Conservation (phyloP, 2,113 vertebrate species). For the Pycnonotus jocosus region DNA sequence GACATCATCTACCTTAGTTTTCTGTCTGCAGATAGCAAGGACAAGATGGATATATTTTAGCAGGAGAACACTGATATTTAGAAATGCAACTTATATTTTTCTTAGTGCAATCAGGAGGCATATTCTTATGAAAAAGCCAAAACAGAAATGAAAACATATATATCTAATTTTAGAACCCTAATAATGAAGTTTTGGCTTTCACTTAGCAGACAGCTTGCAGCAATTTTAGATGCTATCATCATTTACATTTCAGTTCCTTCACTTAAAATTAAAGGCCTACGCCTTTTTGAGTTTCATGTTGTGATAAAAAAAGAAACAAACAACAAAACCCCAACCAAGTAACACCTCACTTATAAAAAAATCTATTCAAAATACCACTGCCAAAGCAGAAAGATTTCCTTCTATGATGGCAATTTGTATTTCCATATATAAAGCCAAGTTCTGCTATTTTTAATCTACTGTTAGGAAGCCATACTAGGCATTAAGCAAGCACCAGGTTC, state of each 20-base stretch:
- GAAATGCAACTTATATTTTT: not conserved
- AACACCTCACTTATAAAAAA: not conserved
- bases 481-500: not conserved
- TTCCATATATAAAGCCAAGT: slow-evolving; percentile 23
- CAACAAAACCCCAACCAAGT: not conserved
- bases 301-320: not conserved
- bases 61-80: not conserved
- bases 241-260: not conserved
- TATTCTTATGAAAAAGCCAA: rapidly evolving
- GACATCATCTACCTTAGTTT: not conserved
- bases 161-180: not conserved
- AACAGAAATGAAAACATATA: not conserved
- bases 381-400: not conserved
- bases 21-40: not conserved
- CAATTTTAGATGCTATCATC: slow-evolving; percentile 12
- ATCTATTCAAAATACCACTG: not conserved
- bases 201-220: not conserved
- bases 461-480: not conserved
- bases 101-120: not conserved
- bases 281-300: not conserved
- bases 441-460: slow-evolving; percentile 32
- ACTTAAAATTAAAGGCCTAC: not conserved
- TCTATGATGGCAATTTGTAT: not conserved
- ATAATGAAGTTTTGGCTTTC: not conserved
- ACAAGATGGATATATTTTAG: not conserved